These are phyloP conservation scores for Apogon hyalosoma DNA, from an alignment of 2,797 vertebrate species.

Conservation along the genomic window DNA sequence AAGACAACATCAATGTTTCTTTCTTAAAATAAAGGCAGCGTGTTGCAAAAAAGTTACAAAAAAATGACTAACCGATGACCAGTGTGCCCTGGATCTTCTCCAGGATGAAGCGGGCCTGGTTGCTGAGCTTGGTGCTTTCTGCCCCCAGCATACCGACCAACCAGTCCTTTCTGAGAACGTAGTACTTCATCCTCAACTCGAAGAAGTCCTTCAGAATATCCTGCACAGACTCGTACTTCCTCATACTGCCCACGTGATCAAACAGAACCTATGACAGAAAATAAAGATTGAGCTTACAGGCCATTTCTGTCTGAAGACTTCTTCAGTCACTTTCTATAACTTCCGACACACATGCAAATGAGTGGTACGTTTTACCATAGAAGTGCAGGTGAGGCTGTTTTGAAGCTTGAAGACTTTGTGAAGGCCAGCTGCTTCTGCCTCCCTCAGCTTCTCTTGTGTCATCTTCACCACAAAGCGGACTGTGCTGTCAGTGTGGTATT, in stretches of 20 bases:
- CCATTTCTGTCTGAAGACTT: not conserved
- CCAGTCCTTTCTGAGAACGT: constrained; percentile 95
- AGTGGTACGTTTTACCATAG: constrained; percentile 87
- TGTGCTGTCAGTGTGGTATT: constrained; percentile 97
- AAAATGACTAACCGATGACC: constrained; percentile 89
- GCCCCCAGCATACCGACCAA: constrained; percentile 92
- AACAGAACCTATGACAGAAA: constrained; percentile 89
- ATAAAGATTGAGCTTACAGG: not conserved
- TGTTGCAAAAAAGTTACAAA: not conserved
- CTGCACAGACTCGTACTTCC: constrained; percentile 91
- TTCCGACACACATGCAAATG: not conserved
- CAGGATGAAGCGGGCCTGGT: constrained; percentile 98
- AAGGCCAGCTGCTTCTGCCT: constrained; percentile 90
- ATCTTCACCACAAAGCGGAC: constrained; percentile 95
- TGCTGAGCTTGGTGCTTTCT: constrained; percentile 91
- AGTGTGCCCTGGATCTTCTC: constrained; percentile 96
- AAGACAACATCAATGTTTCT: not conserved
- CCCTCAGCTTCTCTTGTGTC: constrained; percentile 88
- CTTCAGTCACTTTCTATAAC: not conserved
- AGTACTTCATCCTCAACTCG: constrained; percentile 93
- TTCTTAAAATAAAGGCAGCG: not conserved
- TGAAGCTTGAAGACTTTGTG: constrained; percentile 99
- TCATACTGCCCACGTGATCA: constrained; percentile 94
- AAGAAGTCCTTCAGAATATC: constrained; percentile 95
- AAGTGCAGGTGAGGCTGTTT: constrained; percentile 91